phyloP scores from a whole-genome alignment of 2,113 vertebrate species.

The Setophaga coronata region DNA sequence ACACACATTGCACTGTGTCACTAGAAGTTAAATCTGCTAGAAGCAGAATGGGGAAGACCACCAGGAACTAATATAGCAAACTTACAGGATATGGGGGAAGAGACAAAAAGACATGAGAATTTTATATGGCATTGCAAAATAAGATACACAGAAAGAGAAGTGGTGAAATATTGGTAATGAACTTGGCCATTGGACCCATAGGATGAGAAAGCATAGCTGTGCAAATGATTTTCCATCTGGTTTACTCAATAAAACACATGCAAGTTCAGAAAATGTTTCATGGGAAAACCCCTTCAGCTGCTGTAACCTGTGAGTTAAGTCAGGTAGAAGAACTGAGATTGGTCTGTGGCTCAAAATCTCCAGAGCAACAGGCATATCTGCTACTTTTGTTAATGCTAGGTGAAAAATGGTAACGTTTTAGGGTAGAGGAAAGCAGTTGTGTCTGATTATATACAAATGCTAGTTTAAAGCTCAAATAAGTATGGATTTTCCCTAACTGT shows the following conservation, averaged over 20 bases:
- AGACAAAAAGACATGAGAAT: neutral
- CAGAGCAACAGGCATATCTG: neutral
- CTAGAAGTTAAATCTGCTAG: neutral
- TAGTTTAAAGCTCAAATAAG: constrained; percentile 40
- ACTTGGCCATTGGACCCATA: neutral
- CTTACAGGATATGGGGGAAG: neutral
- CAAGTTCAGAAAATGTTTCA: neutral
- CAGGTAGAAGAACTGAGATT: neutral
- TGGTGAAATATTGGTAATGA: neutral
- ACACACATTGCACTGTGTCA: neutral
- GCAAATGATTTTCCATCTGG: constrained; percentile 43
- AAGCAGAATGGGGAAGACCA: neutral
- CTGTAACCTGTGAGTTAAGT: constrained; percentile 39
- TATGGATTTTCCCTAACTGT: constrained; percentile 67
- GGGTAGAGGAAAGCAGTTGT: constrained; percentile 53
- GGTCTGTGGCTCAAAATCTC: neutral
- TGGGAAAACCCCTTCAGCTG: constrained; percentile 46
- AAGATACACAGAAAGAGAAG: neutral
- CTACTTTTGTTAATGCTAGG: neutral
- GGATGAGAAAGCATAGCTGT: neutral
- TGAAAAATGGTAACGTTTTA: neutral
- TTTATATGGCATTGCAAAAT: neutral
- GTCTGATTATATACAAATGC: constrained; percentile 65
- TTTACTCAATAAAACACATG: constrained; percentile 11
- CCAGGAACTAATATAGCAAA: neutral